These are phyloP conservation scores for Atrina japonica DNA, from an alignment of 2,888 invertebrate species.

Conservation along the genomic window DNA sequence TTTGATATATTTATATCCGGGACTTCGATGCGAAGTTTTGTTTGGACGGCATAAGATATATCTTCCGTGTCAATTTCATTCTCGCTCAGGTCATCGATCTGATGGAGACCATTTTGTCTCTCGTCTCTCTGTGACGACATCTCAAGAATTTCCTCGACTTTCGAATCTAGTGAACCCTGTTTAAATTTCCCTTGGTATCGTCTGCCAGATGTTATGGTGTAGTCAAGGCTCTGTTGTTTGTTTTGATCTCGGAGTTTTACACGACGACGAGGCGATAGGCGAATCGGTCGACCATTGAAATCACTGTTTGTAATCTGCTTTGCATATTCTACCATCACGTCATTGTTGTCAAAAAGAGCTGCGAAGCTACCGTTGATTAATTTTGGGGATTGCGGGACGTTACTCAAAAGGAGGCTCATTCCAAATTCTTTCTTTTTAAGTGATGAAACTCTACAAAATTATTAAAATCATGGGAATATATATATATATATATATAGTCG, in stretches of 20 bases:
- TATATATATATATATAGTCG: background rate
- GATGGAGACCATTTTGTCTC: conserved; percentile 1
- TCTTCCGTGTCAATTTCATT: too few relatives aligned
- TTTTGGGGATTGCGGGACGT: conserved; percentile 97
- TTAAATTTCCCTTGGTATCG: conserved; percentile 58
- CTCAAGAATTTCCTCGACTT: conserved; percentile 79
- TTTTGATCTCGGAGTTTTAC: conserved; percentile 70
- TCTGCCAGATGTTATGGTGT: conserved; percentile 51
- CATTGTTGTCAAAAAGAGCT: conserved; percentile 77
- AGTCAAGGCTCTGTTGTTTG: conserved; percentile 78
- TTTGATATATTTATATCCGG: too few relatives aligned
- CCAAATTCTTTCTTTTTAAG: conserved; percentile 86
- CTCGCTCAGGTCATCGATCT: conserved; percentile 12
- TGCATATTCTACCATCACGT: conserved; percentile 71
- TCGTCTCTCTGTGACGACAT: conserved; percentile 1
- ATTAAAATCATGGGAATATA: background rate
- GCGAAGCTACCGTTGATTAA: conserved; percentile 84
- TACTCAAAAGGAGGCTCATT: conserved; percentile 95
- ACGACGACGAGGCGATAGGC: conserved; percentile 75
- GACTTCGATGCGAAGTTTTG: too few relatives aligned
- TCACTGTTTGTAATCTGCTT: conserved; percentile 73
- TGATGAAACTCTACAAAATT: conserved; percentile 21
- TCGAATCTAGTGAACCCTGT: conserved; percentile 78
- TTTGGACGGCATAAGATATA: too few relatives aligned
- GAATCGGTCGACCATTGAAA: conserved; percentile 70